Conservation (phyloP, 2,797 vertebrate genomes). For the Adrianichthys oophorus region DNA sequence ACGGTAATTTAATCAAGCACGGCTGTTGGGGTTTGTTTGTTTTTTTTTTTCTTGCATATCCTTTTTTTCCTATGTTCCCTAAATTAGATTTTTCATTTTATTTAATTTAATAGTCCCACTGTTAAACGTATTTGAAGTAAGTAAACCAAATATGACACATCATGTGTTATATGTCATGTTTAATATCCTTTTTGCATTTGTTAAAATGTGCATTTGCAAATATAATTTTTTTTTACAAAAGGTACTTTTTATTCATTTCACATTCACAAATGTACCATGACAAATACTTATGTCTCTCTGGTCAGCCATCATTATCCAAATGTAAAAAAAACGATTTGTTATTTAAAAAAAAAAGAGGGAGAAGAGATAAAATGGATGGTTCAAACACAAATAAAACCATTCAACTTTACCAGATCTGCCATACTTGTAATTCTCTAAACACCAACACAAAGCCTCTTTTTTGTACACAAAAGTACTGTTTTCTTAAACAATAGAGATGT, state of each 20-base stretch:
- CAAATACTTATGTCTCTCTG: too few species aligned
- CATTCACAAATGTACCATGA: too few species aligned
- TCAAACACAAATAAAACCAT: too few species aligned
- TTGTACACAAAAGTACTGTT: neutral
- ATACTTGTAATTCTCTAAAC: too few species aligned
- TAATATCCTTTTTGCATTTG: slow-evolving; percentile 10
- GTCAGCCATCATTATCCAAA: too few species aligned
- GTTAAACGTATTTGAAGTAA: slow-evolving; percentile 48
- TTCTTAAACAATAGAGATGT: neutral
- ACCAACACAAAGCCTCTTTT: too few species aligned
- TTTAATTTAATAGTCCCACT: slow-evolving; percentile 36
- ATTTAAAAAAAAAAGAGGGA: too few species aligned
- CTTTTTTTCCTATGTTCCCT: slow-evolving; percentile 69
- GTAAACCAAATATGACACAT: slow-evolving; percentile 43
- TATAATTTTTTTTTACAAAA: neutral
- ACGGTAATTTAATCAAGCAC: slow-evolving; percentile 95
- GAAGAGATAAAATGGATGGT: too few species aligned
- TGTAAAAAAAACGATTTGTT: too few species aligned
- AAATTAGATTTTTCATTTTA: slow-evolving; percentile 60
- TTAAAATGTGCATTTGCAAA: slow-evolving; percentile 9
- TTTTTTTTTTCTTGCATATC: slow-evolving; percentile 75
- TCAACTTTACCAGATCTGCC: too few species aligned
- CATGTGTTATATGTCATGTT: neutral
- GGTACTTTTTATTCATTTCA: too few species aligned
- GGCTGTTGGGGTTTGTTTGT: slow-evolving; percentile 76